Evolutionary conservation across 2,113 vertebrate species (phyloP).

Genomic region (Labeo catla): DNA sequence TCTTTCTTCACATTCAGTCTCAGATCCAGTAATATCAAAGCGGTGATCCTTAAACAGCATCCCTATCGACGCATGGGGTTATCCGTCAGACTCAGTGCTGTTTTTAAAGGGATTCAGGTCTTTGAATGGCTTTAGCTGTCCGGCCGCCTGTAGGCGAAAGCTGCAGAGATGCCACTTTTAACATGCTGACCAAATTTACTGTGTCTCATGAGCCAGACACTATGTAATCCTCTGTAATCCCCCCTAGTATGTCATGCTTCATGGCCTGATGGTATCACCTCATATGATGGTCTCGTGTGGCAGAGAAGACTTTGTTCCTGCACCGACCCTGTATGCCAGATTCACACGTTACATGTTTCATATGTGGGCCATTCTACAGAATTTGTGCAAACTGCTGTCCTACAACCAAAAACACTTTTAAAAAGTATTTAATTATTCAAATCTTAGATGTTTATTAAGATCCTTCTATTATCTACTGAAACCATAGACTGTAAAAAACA

Average conservation of each 20-base stretch:
- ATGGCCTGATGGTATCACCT: conserved; percentile 39
- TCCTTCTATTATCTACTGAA: no score
- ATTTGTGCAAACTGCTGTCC: no score
- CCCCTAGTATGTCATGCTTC: conserved; percentile 33
- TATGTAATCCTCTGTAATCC: conserved; percentile 50
- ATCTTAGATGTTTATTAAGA: no score
- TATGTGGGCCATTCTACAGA: no score
- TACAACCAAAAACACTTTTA: no score
- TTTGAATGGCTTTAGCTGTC: conserved; percentile 44
- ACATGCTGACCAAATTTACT: conserved; percentile 46
- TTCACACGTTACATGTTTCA: no score
- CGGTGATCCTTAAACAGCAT: neutral
- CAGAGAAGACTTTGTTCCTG: conserved; percentile 18
- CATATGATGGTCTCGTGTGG: conserved; percentile 29
- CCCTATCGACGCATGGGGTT: neutral
- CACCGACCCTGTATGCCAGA: neutral
- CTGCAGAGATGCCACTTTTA: conserved; percentile 36
- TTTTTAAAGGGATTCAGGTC: conserved; percentile 33
- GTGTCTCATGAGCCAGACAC: conserved; percentile 49
- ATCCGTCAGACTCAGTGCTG: conserved; percentile 3
- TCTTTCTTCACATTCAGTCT: neutral
- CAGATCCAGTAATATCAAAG: neutral
- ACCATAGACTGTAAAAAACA: no score
- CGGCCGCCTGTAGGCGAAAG: conserved; percentile 1
- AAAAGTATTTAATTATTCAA: no score